phyloP scores from a whole-genome alignment of 2,888 invertebrate species.

The Mermis nigrescens region DNA sequence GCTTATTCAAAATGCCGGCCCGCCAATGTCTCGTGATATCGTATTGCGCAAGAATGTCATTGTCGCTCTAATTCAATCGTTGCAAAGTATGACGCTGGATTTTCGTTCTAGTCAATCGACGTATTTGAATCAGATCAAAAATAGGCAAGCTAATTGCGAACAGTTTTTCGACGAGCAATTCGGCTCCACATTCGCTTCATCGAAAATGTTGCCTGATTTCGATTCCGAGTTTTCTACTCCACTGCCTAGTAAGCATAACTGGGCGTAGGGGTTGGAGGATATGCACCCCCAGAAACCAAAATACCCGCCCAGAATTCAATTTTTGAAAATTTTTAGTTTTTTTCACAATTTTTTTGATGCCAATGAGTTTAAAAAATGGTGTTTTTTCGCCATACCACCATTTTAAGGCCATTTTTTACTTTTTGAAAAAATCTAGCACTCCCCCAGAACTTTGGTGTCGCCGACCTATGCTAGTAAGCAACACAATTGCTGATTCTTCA shows the following conservation, averaged over 20 bases:
- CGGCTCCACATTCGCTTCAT: not conserved
- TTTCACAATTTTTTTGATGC: too few relatives aligned
- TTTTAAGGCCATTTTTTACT: too few relatives aligned
- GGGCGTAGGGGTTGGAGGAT: too few relatives aligned
- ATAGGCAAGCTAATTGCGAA: conserved; percentile 69
- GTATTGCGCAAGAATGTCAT: conserved; percentile 62
- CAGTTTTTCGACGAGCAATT: conserved; percentile 48
- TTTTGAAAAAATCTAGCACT: too few relatives aligned
- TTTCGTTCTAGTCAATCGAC: conserved; percentile 67
- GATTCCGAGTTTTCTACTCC: not conserved
- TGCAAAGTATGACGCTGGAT: conserved; percentile 64
- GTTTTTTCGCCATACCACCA: too few relatives aligned
- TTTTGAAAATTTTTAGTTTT: too few relatives aligned
- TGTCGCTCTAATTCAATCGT: conserved; percentile 56
- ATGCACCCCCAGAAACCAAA: too few relatives aligned
- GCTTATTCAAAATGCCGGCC: conserved; percentile 32
- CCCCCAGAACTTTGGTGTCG: too few relatives aligned
- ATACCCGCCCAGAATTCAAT: too few relatives aligned
- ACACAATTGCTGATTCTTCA: too few relatives aligned
- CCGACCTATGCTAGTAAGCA: too few relatives aligned
- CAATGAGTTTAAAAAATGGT: not conserved
- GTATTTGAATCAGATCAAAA: conserved; percentile 65
- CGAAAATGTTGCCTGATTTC: not conserved
- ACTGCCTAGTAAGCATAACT: not conserved
- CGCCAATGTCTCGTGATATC: conserved; percentile 48